Percentiles rank a stretch among this genome's conserved stretches.
Conservation (phyloP, 2,888 invertebrate species). For the Megamerina dolium region DNA sequence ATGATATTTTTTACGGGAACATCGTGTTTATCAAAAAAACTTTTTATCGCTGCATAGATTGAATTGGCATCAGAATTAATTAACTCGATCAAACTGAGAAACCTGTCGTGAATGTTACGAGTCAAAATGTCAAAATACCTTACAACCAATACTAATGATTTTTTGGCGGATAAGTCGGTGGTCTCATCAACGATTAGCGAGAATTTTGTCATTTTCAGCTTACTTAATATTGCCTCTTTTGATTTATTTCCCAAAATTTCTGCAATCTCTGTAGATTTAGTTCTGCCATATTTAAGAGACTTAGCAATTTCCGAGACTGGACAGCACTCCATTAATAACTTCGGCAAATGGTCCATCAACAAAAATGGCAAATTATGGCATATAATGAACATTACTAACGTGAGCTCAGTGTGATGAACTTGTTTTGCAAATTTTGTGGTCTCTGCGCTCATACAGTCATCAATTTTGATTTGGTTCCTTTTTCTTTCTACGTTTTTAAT, state of each 20-base stretch:
- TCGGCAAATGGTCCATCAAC: not conserved
- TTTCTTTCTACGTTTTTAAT: too few relatives aligned
- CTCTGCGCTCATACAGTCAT: slow-evolving; percentile 2
- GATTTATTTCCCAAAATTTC: not conserved
- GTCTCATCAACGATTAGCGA: slow-evolving; percentile 7
- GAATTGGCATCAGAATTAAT: slow-evolving; percentile 6
- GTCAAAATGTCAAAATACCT: slow-evolving; percentile 6
- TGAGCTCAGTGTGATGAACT: not conserved
- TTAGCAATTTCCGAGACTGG: slow-evolving; percentile 7
- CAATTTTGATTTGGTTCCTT: slow-evolving; percentile 8
- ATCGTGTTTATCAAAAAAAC: too few relatives aligned
- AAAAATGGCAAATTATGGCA: not conserved
- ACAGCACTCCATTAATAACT: not conserved
- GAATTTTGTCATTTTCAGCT: not conserved
- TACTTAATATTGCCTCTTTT: not conserved
- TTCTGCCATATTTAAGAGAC: slow-evolving; percentile 6
- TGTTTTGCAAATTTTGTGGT: slow-evolving; percentile 3
- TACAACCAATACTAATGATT: slow-evolving; percentile 9
- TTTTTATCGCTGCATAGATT: too few relatives aligned
- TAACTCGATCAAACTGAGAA: slow-evolving; percentile 6
- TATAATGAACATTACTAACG: not conserved
- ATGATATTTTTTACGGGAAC: too few relatives aligned
- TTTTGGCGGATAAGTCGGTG: slow-evolving; percentile 5
- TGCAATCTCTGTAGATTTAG: slow-evolving; percentile 1
- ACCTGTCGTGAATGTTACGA: slow-evolving; percentile 1